Conservation (phyloP, 1,140 invertebrate genomes). For the Solen grandis region DNA sequence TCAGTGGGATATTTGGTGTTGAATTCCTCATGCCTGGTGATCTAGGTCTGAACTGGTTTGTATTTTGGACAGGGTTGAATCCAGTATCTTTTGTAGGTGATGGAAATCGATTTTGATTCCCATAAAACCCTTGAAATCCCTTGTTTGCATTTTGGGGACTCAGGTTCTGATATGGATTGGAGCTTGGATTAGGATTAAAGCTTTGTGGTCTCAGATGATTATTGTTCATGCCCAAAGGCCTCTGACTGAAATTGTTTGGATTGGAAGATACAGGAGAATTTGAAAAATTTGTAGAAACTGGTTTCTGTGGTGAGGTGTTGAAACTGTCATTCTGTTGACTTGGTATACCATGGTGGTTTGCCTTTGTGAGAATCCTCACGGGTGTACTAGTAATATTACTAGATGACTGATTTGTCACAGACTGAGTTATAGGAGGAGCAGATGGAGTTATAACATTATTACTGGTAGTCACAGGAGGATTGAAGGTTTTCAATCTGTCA, state of each 20-base stretch:
- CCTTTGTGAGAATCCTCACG: background rate
- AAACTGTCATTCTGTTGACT: background rate
- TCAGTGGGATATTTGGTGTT: conserved; percentile 9
- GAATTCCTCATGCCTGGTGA: conserved; percentile 41
- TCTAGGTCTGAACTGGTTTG: conserved; percentile 32
- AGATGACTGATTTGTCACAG: background rate
- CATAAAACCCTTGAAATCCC: conserved; percentile 29
- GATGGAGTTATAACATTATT: background rate
- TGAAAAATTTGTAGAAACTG: background rate
- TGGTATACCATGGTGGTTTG: background rate
- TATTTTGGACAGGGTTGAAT: background rate
- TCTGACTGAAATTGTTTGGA: background rate
- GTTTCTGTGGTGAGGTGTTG: background rate
- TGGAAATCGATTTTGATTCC: conserved; percentile 20
- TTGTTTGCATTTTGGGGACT: conserved; percentile 28
- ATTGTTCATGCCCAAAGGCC: too few species aligned
- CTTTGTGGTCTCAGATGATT: conserved; percentile 27
- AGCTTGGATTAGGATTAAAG: conserved; percentile 45
- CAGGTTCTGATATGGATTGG: conserved; percentile 44
- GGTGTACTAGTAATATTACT: background rate
- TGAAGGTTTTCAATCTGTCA: background rate
- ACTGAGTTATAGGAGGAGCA: background rate
- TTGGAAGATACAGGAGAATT: background rate
- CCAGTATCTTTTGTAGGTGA: conserved; percentile 28
- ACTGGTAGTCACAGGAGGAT: background rate